Conservation (phyloP, 2,888 invertebrate genomes). For the Ferrisia virgata region DNA sequence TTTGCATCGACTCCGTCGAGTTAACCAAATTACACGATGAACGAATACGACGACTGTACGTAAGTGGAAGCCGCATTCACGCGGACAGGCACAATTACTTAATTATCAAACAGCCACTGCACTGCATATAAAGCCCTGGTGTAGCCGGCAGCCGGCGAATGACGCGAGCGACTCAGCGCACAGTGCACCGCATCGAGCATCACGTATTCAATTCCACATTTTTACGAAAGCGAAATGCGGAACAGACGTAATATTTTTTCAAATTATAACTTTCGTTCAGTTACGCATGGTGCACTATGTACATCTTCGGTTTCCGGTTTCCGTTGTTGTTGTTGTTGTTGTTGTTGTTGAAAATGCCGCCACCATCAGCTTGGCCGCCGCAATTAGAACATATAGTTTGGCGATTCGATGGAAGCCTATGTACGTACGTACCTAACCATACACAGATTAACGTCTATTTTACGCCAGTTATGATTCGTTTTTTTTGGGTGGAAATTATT, state of each 20-base stretch:
- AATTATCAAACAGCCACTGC: conserved; percentile 2
- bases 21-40: conserved; percentile 3
- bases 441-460: conserved; percentile 23
- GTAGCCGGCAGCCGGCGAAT: not conserved
- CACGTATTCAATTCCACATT: conserved; percentile 31
- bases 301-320: conserved; percentile 32
- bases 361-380: not conserved
- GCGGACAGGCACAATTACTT: conserved; percentile 26
- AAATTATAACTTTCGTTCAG: conserved; percentile 31
- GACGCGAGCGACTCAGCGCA: not conserved
- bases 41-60: no score
- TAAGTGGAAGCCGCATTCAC: not conserved
- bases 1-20: conserved; percentile 7
- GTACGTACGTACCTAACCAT: no score
- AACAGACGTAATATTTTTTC: conserved; percentile 30
- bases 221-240: conserved; percentile 25
- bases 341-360: conserved; percentile 7
- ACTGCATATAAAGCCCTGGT: no score
- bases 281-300: conserved; percentile 27
- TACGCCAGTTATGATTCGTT: not conserved
- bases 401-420: not conserved
- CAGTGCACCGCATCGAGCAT: not conserved
- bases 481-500: not conserved
- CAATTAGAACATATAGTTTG: conserved; percentile 20
- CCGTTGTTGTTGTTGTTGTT: no score